Evolutionary conservation across 1,140 invertebrate species (phyloP).

Genomic region (Musca vetustissima): DNA sequence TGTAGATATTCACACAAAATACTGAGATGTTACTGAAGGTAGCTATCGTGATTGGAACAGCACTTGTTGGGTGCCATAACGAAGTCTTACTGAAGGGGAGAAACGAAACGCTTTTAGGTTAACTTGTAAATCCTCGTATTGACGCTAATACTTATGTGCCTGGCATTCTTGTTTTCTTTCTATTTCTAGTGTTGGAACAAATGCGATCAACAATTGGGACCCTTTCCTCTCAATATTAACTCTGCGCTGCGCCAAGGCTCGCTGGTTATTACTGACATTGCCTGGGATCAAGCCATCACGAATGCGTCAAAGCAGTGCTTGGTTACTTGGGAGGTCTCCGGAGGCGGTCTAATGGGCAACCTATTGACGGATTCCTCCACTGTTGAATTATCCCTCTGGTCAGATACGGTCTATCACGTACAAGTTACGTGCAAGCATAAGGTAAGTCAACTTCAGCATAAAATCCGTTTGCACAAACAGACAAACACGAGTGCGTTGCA

Average conservation of each 20-base stretch:
- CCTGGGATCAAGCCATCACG: slow-evolving; percentile 34
- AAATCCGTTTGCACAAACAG: not conserved
- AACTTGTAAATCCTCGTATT: too few species aligned
- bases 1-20: too few species aligned
- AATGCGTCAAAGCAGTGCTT: slow-evolving; percentile 46
- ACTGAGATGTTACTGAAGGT: too few species aligned
- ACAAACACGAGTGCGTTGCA: not conserved
- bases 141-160: too few species aligned
- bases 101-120: too few species aligned
- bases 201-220: slow-evolving; percentile 33
- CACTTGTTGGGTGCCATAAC: too few species aligned
- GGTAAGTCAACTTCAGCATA: slow-evolving; percentile 27
- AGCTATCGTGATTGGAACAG: too few species aligned
- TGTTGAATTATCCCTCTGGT: slow-evolving; percentile 58
- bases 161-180: slow-evolving; percentile 1
- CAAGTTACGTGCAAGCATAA: slow-evolving; percentile 43
- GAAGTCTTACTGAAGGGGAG: too few species aligned
- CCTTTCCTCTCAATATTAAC: slow-evolving; percentile 31
- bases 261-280: slow-evolving; percentile 32
- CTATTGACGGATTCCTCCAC: slow-evolving; percentile 57
- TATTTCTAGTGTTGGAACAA: slow-evolving; percentile 36
- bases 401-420: slow-evolving; percentile 57
- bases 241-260: slow-evolving; percentile 31
- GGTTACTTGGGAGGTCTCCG: slow-evolving; percentile 59
- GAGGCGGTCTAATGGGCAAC: slow-evolving; percentile 58